phyloP scores from a whole-genome alignment of 2,113 vertebrate species.

The Acanthochromis polyacanthus region DNA sequence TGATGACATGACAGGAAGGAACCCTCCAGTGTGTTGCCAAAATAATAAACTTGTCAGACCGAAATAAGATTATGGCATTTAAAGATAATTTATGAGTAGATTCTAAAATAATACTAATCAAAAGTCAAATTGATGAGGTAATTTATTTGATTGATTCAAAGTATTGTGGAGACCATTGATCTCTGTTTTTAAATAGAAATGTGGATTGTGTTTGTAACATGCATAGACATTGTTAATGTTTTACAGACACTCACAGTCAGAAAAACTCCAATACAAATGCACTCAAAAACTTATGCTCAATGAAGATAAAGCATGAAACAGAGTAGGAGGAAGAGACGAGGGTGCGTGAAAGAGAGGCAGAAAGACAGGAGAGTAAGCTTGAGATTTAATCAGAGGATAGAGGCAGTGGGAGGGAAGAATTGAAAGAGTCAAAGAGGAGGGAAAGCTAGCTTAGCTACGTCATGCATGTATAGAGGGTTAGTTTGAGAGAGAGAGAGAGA shows the following conservation, averaged over 20 bases:
- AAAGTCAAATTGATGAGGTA: too few relatives aligned
- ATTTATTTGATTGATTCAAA: too few relatives aligned
- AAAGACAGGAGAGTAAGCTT: not conserved
- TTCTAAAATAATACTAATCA: not conserved
- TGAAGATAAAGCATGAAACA: not conserved
- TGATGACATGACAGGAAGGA: not conserved
- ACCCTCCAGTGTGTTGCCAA: constrained; percentile 8
- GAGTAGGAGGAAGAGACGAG: not conserved
- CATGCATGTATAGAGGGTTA: constrained; percentile 49
- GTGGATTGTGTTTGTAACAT: not conserved
- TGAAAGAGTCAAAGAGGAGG: constrained; percentile 36
- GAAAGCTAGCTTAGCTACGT: constrained; percentile 51
- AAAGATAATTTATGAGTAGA: not conserved
- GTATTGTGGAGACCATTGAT: not conserved
- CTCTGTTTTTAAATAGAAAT: not conserved
- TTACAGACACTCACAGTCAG: not conserved
- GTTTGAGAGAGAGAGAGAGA: constrained; percentile 25
- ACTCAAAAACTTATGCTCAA: constrained; percentile 3
- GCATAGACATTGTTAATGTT: not conserved
- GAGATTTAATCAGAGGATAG: constrained; percentile 24
- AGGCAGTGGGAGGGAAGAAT: constrained; percentile 27
- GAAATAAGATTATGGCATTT: not conserved
- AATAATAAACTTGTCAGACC: not conserved
- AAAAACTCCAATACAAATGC: constrained; percentile 4
- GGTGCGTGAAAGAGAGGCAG: not conserved